Evolutionary conservation across 2,113 vertebrate species (phyloP), one percentile per base, ranked within the genome.

Genomic region (Columba livia): DNA sequence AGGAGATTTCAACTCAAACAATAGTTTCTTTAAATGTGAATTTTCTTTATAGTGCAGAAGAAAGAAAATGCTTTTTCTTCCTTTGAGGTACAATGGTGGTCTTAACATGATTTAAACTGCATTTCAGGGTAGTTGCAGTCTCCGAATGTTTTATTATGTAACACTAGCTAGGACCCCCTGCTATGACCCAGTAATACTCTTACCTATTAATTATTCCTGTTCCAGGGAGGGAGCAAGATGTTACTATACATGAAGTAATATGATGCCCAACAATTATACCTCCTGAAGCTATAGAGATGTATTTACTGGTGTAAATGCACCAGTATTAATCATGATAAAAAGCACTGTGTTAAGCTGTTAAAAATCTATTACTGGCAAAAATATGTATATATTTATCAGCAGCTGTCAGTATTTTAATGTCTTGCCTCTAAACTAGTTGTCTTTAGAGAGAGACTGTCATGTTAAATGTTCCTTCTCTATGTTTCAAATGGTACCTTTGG

Each of bases 191-290:
- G 38, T 79, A 91, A 56, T 62, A 69, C 19, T 31, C 61, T 93
- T 95, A 73, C 47, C 54, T 89, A n/a, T 90, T 47, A 92, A 75
- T 75, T 89, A 85, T 71, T 96, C 94, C 36, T 83, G 28, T 79
- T 96, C 9, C 29, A 71, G 64, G 16, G 47, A 73, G 12, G 11
- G 19, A 67, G 48, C 21, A 78, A 88, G 53, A 71, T 78, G 73
- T 62, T 60, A 24, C 29, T 74, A 28, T 36, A 9, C 40, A 51
- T 60, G 28, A 75, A 93, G 50, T 89, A 6, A 60, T 82, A 18
- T 8, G 71, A 92, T 81, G 67, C 36, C 36, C 85, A 72, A 31
- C 36, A 53, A 57, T 40, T 62, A 61, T 57, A 8, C 88, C 69
- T 86, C 24, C 47, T 94, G 79, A 85, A 94, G 47, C 31, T 60